Evolutionary conservation across 2,113 vertebrate genomes (phyloP).

Genomic region (Sinocyclocheilus rhinocerous): DNA sequence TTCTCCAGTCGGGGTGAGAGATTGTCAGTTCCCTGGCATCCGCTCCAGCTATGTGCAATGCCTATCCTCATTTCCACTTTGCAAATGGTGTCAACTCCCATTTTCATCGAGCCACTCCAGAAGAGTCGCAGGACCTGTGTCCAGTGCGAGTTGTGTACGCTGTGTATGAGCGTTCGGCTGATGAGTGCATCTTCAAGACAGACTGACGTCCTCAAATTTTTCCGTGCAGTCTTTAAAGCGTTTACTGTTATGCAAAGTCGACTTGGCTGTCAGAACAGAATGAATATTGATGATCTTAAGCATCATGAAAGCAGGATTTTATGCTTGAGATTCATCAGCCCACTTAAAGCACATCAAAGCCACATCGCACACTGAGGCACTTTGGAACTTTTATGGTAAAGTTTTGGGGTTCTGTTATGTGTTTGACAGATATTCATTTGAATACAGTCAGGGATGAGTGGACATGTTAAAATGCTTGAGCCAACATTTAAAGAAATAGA

Average conservation of each 20-base stretch:
- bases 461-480: slow-evolving; percentile 1
- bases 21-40: slow-evolving; percentile 63
- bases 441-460: slow-evolving; percentile 9
- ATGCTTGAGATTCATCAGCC: slow-evolving; percentile 58
- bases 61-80: slow-evolving; percentile 57
- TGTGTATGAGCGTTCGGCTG: slow-evolving; percentile 17
- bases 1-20: slow-evolving; percentile 57
- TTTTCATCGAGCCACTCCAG: slow-evolving; percentile 57
- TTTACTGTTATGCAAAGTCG: slow-evolving; percentile 65
- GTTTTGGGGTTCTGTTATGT: slow-evolving; percentile 13
- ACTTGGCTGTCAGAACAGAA: slow-evolving; percentile 67
- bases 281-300: slow-evolving; percentile 71
- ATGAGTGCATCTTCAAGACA: slow-evolving; percentile 61
- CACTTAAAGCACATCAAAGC: slow-evolving; percentile 50
- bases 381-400: slow-evolving; percentile 19
- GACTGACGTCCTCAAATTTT: slow-evolving; percentile 62
- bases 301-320: slow-evolving; percentile 60
- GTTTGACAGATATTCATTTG: slow-evolving; percentile 15
- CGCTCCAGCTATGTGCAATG: slow-evolving; percentile 52
- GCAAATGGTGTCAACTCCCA: slow-evolving; percentile 59
- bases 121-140: slow-evolving; percentile 22
- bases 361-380: neutral
- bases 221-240: slow-evolving; percentile 61
- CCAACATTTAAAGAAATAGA: slow-evolving; percentile 3
- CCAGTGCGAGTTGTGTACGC: slow-evolving; percentile 18